phyloP scores from a whole-genome alignment of 2,113 vertebrate species.

The Sterrhoptilus dennistouni region DNA sequence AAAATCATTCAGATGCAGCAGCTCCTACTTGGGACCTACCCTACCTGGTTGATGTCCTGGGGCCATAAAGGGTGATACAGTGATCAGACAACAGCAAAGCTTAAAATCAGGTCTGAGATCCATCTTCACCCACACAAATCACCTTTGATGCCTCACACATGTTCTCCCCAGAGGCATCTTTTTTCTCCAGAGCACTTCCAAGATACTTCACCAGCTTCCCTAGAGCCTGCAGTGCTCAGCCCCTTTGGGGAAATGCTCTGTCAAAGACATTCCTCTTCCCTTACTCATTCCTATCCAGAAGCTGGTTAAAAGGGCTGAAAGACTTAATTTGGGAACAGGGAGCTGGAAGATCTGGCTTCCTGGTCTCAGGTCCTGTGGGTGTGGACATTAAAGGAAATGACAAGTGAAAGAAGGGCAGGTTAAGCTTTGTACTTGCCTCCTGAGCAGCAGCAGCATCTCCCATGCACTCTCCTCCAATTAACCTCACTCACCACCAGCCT shows the following conservation, averaged over 20 bases:
- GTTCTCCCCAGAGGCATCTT: not conserved
- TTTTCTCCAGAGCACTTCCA: not conserved
- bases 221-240: not conserved
- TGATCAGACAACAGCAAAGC: not conserved
- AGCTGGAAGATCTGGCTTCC: not conserved
- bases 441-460: not conserved
- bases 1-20: not conserved
- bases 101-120: not conserved
- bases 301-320: not conserved
- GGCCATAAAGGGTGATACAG: not conserved
- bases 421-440: not conserved
- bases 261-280: not conserved
- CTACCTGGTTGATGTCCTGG: not conserved
- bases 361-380: not conserved
- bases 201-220: not conserved
- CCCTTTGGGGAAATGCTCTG: rapidly evolving
- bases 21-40: not conserved
- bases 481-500: not conserved
- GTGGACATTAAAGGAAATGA: not conserved
- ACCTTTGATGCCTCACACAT: rapidly evolving
- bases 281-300: not conserved
- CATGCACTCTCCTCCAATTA: not conserved
- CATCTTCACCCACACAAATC: not conserved
- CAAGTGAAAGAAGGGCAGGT: not conserved
- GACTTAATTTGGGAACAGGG: not conserved